Evolutionary conservation across 1,140 invertebrate species (phyloP), one percentile per base, ranked within the genome.

Genomic region (Vanessa tameamea): DNA sequence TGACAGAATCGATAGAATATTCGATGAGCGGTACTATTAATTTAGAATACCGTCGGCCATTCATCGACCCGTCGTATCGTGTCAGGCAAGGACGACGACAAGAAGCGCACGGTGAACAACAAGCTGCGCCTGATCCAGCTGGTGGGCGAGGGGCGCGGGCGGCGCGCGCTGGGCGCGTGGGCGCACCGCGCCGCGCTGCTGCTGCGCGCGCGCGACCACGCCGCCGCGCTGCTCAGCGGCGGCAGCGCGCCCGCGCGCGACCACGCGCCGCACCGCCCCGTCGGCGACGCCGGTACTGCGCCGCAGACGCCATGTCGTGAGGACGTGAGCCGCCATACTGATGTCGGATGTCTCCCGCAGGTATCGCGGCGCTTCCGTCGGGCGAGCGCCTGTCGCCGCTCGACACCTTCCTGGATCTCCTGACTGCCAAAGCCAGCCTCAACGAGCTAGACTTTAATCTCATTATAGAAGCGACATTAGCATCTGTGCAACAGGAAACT

Each of bases 341-440:
- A n/a, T 12, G 48, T 6, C 48, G 14, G 0, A 3, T 9, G 37
- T 43, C 9, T 43, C 37, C 37, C 37, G 71, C 78, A 96, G 96
- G 95, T 72, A 89, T 96, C 78, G 94, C 95, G 61, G 95, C 95
- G 11, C 95, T 96, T 82, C 95, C 96, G 11, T 95, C 95, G 0
- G 95, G 95, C 47, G 96, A 97, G 86, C 94, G 96, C 67, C 86
- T 97, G 1, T 96, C 96, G 53, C 96, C 97, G 0, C 87, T 97
- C 69, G 96, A 97, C 84, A 97, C 97, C 15, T 97, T 98, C 84
- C 90, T 98, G 57, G 96, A 97, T 90, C 91, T 98, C 51, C 93
- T 98, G 23, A 97, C 97, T 2, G 97, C 96, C 12, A 98, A 98
- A 94, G 96, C 96, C 12, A 97, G 95, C 87, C 94, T 97, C 69